Percentiles rank a stretch among this genome's conserved stretches.
These are phyloP conservation scores for Leptopilina boulardi DNA, from an alignment of 1,140 invertebrate genomes.

Conservation along the genomic window DNA sequence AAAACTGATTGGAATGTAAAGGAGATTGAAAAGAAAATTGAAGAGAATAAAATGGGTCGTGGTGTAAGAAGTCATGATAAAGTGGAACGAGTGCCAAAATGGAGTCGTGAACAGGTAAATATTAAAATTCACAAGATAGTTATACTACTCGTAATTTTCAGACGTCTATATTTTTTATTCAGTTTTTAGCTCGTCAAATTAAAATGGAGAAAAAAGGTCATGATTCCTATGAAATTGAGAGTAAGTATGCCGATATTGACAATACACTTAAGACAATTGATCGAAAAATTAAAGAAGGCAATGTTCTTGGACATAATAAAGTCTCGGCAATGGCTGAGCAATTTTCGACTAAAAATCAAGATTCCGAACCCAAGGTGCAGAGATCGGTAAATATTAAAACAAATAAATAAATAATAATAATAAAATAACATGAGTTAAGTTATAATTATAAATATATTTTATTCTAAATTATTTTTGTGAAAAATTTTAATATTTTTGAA, in stretches of 20 bases:
- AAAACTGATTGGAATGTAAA: conserved; percentile 95
- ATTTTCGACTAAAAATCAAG: conserved; percentile 81
- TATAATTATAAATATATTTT: too few species aligned
- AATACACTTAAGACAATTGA: conserved; percentile 87
- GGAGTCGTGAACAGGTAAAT: conserved; percentile 87
- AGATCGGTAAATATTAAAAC: conserved; percentile 79
- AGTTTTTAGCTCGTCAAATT: conserved; percentile 88
- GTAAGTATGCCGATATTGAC: conserved; percentile 86
- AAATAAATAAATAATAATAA: background rate
- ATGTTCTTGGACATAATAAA: conserved; percentile 86
- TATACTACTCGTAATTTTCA: conserved; percentile 53
- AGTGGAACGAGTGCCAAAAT: conserved; percentile 91
- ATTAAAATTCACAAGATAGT: conserved; percentile 50
- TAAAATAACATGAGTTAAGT: too few species aligned
- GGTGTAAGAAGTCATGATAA: conserved; percentile 78
- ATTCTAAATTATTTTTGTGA: too few species aligned
- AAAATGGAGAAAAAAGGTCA: conserved; percentile 83
- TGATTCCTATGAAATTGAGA: conserved; percentile 77
- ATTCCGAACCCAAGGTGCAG: conserved; percentile 77
- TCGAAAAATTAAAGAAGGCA: conserved; percentile 88
- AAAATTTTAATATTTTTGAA: too few species aligned
- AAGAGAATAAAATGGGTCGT: conserved; percentile 87
- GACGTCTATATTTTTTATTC: conserved; percentile 70
- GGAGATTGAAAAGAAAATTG: conserved; percentile 93
- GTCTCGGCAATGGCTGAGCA: conserved; percentile 92